phyloP scores from a whole-genome alignment of 1,140 invertebrate species.

The Chironomus tepperi region DNA sequence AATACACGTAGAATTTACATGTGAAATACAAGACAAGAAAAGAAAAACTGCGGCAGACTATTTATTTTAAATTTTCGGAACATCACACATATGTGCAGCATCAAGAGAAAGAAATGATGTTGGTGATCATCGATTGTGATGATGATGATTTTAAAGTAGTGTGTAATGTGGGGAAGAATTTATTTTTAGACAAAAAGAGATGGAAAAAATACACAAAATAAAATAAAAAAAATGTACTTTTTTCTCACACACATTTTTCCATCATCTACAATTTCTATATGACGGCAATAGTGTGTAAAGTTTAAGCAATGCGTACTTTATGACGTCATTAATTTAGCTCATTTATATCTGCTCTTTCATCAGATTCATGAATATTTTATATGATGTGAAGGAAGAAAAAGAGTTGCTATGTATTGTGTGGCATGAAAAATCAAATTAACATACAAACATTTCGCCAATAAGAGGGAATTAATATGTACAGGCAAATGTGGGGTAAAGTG shows the following conservation, averaged over 20 bases:
- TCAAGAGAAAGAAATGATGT: neutral
- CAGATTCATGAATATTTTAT: conserved; percentile 5
- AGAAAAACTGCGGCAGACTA: neutral
- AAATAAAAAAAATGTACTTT: neutral
- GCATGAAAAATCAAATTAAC: neutral
- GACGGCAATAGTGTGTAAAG: neutral
- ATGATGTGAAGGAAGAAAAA: neutral
- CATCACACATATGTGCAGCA: neutral
- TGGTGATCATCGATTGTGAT: neutral
- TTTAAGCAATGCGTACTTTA: conserved; percentile 6
- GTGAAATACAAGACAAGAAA: neutral
- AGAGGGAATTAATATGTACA: neutral
- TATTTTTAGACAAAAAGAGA: neutral
- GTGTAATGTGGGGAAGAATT: neutral
- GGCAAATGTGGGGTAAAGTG: too few relatives aligned
- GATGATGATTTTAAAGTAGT: neutral
- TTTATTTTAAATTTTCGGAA: neutral
- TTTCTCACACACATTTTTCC: too few relatives aligned
- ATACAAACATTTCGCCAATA: neutral
- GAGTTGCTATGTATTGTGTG: neutral
- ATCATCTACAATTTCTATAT: neutral
- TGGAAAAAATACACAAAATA: neutral
- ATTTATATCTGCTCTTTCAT: conserved; percentile 7
- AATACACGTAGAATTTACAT: neutral
- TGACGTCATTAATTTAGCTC: conserved; percentile 6